Conservation (phyloP, 2,797 vertebrate species). For the Pseudopleuronectes americanus region DNA sequence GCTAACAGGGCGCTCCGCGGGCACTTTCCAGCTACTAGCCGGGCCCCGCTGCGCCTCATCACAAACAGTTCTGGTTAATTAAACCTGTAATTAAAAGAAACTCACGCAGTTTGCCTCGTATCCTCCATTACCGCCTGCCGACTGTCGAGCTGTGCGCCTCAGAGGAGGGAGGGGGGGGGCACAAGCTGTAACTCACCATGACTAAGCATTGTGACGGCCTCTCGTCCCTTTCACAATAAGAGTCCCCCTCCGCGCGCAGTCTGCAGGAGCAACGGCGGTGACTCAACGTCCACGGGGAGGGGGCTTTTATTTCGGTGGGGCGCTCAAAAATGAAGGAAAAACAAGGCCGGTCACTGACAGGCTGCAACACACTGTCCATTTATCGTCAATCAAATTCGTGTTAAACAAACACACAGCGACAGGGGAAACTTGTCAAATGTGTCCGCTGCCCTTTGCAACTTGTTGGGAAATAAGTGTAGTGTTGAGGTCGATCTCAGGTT, state of each 20-base stretch:
- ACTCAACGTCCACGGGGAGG: neutral
- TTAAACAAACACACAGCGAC: neutral
- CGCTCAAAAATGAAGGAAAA: slow-evolving; percentile 37
- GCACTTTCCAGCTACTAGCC: neutral
- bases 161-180: slow-evolving; percentile 59
- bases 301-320: slow-evolving; percentile 74
- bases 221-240: slow-evolving; percentile 85
- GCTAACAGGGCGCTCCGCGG: slow-evolving; percentile 45
- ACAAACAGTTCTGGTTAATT: neutral
- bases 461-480: neutral
- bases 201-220: slow-evolving; percentile 89
- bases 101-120: slow-evolving; percentile 65
- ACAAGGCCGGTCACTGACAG: slow-evolving; percentile 34
- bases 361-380: slow-evolving; percentile 32
- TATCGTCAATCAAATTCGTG: slow-evolving; percentile 44
- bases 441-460: neutral
- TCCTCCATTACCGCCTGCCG: slow-evolving; percentile 68
- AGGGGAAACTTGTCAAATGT: neutral
- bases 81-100: slow-evolving; percentile 39
- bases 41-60: no score
- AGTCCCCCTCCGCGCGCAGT: slow-evolving; percentile 49
- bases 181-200: slow-evolving; percentile 88
- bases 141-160: slow-evolving; percentile 64
- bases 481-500: neutral
- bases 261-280: neutral